A percentile compares a stretch with the other conserved stretches of the same genome.
These are phyloP conservation scores for Porites rus DNA, from an alignment of 92 coral and sea anemone genomes.

Conservation along the genomic window DNA sequence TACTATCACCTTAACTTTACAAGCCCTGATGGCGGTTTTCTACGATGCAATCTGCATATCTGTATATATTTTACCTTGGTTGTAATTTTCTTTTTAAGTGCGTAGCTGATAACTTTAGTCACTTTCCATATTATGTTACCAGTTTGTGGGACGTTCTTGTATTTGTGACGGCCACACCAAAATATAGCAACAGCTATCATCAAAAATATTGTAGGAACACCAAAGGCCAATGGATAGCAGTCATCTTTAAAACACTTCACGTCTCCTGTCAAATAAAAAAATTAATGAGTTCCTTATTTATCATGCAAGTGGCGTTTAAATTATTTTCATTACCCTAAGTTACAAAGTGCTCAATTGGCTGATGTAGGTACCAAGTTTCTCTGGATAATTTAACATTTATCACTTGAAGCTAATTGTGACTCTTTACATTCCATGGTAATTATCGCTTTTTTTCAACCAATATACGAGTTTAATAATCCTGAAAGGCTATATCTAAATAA, in stretches of 20 bases:
- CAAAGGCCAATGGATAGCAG: constrained; percentile 85
- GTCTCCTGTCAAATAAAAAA: constrained; percentile 56
- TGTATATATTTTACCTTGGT: constrained; percentile 51
- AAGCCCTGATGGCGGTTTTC: neutral
- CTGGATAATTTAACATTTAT: too few species aligned
- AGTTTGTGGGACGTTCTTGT: constrained; percentile 77
- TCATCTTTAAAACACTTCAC: constrained; percentile 76
- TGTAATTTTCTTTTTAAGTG: constrained; percentile 68
- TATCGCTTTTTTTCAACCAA: too few species aligned
- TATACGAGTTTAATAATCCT: too few species aligned
- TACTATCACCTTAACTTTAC: neutral
- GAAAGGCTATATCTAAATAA: too few species aligned
- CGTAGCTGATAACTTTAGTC: constrained; percentile 67
- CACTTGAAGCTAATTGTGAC: too few species aligned
- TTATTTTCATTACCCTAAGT: too few species aligned
- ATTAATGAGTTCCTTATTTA: too few species aligned
- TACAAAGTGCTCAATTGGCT: too few species aligned
- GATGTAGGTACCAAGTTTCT: too few species aligned
- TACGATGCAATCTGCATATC: too few species aligned
- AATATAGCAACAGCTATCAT: constrained; percentile 73
- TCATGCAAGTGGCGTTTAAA: too few species aligned
- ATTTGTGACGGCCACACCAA: constrained; percentile 88
- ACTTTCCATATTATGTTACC: constrained; percentile 83
- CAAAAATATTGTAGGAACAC: constrained; percentile 83
- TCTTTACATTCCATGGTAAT: too few species aligned